phyloP scores from a whole-genome alignment of 2,113 vertebrate genomes.

The Copsychus sechellarum region DNA sequence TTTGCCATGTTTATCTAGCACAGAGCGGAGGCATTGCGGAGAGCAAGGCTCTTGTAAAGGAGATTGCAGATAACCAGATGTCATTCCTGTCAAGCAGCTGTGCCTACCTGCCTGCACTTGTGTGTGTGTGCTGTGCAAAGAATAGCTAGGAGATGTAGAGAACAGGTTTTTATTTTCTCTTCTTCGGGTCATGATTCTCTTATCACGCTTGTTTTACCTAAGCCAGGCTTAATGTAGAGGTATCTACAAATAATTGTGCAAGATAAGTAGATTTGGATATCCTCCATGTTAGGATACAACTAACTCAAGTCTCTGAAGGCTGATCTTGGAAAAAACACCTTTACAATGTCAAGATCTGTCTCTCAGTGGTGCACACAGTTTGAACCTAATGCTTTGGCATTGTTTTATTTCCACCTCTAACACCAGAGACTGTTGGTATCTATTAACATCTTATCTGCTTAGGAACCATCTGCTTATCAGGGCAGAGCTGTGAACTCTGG shows the following conservation, averaged over 20 bases:
- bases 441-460: background rate
- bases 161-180: background rate
- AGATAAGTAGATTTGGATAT: background rate
- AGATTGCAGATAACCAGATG: conserved; percentile 35
- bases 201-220: background rate
- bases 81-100: background rate
- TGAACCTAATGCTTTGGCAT: background rate
- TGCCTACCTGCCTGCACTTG: background rate
- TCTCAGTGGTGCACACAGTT: background rate
- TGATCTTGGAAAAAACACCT: background rate
- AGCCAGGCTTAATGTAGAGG: background rate
- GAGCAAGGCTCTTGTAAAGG: background rate
- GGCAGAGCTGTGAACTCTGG: background rate
- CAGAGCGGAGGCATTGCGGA: background rate
- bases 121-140: background rate
- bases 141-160: background rate
- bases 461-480: background rate
- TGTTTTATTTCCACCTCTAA: background rate
- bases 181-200: background rate
- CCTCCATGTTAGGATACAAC: background rate
- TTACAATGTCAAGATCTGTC: background rate
- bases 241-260: background rate
- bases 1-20: conserved; percentile 32
- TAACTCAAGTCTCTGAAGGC: background rate
- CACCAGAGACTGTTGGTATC: background rate